Evolutionary conservation across 2,888 invertebrate species (phyloP).

Genomic region (Epistrophella euchroma): DNA sequence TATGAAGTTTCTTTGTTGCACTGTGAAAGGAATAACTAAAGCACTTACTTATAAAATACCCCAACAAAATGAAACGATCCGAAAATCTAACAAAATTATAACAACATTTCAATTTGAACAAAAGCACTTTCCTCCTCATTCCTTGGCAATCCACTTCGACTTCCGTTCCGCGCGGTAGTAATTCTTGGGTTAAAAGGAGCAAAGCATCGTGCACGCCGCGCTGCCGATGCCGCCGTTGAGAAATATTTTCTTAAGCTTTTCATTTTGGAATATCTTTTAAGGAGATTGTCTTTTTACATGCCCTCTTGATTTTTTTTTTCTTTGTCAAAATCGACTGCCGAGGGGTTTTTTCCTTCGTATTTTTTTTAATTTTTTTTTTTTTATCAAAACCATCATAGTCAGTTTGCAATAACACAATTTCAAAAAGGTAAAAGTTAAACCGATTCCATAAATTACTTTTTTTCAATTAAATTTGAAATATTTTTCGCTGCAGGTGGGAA

Average conservation of each 20-base stretch:
- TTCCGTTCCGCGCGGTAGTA: conserved; percentile 8
- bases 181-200: conserved; percentile 1
- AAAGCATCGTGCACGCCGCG: not conserved
- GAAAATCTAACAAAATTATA: conserved; percentile 53
- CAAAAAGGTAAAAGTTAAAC: conserved; percentile 62
- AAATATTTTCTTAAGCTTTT: conserved; percentile 46
- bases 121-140: conserved; percentile 43
- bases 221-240: too few relatives aligned
- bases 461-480: conserved; percentile 71
- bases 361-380: conserved; percentile 26
- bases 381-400: conserved; percentile 49
- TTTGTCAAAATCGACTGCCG: conserved; percentile 4
- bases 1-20: conserved; percentile 29
- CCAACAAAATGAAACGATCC: conserved; percentile 24
- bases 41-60: conserved; percentile 29
- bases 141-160: conserved; percentile 28
- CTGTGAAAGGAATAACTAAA: conserved; percentile 22
- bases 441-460: conserved; percentile 74
- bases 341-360: conserved; percentile 18
- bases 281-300: conserved; percentile 57
- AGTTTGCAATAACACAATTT: conserved; percentile 54
- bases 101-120: conserved; percentile 60
- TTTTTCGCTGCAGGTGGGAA: conserved; percentile 19
- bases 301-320: conserved; percentile 3
- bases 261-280: conserved; percentile 66